phyloP scores from a whole-genome alignment of 2,888 invertebrate genomes.

The Geotrupes spiniger region DNA sequence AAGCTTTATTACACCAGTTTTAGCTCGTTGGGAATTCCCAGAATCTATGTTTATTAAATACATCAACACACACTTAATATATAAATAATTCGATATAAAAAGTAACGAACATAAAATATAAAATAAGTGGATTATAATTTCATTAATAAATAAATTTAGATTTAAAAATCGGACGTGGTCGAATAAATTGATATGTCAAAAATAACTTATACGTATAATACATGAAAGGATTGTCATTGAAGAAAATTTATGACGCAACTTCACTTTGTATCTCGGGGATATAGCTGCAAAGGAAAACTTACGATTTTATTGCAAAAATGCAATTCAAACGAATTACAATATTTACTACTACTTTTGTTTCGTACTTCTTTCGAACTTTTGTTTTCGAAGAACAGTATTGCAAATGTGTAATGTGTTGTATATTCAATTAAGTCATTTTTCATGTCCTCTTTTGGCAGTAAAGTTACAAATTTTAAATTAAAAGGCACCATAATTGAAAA shows the following conservation, averaged over 20 bases:
- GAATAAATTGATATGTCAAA: background rate
- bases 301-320: constrained; percentile 26
- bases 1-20: constrained; percentile 38
- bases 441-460: too few relatives aligned
- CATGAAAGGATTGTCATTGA: constrained; percentile 20
- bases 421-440: background rate
- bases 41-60: constrained; percentile 36
- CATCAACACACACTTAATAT: too few relatives aligned
- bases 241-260: constrained; percentile 24
- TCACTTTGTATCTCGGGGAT: constrained; percentile 19
- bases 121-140: too few relatives aligned
- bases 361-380: constrained; percentile 13
- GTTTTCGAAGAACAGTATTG: constrained; percentile 1
- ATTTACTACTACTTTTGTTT: constrained; percentile 27
- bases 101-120: too few relatives aligned
- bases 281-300: constrained; percentile 24
- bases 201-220: background rate
- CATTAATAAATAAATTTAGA: background rate
- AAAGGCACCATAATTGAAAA: too few relatives aligned
- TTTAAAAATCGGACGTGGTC: background rate
- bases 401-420: constrained; percentile 4
- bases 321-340: constrained; percentile 26
- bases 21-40: constrained; percentile 34
- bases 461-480: too few relatives aligned
- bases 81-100: too few relatives aligned